Evolutionary conservation across 2,888 invertebrate species (phyloP).

Genomic region (Pseudeuparius sepicola): DNA sequence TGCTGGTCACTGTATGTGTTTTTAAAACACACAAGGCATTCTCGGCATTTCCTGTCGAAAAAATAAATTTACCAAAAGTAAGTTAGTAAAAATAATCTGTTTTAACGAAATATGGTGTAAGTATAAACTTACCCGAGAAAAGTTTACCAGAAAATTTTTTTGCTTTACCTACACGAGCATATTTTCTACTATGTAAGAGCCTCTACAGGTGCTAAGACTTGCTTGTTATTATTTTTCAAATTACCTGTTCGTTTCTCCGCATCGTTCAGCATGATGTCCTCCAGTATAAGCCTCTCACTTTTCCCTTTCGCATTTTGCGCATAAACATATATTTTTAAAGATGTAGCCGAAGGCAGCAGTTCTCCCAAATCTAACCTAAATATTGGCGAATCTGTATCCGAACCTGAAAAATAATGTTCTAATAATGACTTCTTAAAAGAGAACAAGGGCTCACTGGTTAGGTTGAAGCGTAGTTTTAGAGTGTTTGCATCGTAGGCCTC

Average conservation of each 20-base stretch:
- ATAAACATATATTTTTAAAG: constrained; percentile 68
- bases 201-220: too few relatives aligned
- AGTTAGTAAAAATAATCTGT: too few relatives aligned
- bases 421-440: neutral
- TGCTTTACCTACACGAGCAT: too few relatives aligned
- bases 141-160: too few relatives aligned
- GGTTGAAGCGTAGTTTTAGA: constrained; percentile 57
- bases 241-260: constrained; percentile 77
- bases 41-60: too few relatives aligned
- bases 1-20: too few relatives aligned
- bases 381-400: constrained; percentile 46
- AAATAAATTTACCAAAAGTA: too few relatives aligned
- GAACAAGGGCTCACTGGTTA: constrained; percentile 43
- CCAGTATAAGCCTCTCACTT: constrained; percentile 69
- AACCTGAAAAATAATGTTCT: constrained; percentile 18
- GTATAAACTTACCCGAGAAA: too few relatives aligned
- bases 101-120: too few relatives aligned
- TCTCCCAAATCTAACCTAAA: constrained; percentile 56
- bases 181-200: too few relatives aligned
- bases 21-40: too few relatives aligned
- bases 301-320: constrained; percentile 78
- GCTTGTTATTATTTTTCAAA: too few relatives aligned
- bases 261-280: constrained; percentile 80
- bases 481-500: constrained; percentile 73
- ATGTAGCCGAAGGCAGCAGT: constrained; percentile 51